Conservation (phyloP, 2,113 vertebrate species). For the Oophaga pumilio region DNA sequence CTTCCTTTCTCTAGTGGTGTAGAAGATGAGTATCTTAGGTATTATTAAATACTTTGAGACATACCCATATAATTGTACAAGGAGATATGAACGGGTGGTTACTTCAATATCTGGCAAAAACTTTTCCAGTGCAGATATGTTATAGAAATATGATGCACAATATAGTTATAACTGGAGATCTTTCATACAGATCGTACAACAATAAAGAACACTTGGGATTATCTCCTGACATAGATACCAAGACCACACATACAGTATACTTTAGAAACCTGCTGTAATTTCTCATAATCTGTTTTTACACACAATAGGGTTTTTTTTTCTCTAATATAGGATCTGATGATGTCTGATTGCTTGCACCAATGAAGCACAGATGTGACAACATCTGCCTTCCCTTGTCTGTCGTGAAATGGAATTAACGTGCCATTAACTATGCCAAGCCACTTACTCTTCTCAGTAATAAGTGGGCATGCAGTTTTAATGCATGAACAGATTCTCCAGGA, state of each 20-base stretch:
- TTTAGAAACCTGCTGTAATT: background rate
- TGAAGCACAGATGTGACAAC: conserved; percentile 45
- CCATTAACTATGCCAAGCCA: background rate
- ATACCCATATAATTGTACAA: background rate
- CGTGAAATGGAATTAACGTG: background rate
- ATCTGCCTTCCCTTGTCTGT: conserved; percentile 28
- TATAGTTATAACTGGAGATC: background rate
- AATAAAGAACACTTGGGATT: background rate
- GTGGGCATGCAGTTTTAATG: background rate
- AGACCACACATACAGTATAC: background rate
- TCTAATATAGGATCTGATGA: conserved; percentile 32
- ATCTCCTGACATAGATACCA: background rate
- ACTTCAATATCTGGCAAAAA: background rate
- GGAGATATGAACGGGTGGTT: background rate
- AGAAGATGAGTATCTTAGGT: background rate
- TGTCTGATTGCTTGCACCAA: conserved; percentile 18
- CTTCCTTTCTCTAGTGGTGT: background rate
- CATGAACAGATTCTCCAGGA: background rate
- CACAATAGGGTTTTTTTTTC: background rate
- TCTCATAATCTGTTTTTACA: background rate
- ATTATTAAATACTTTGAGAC: background rate
- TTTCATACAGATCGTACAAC: no score
- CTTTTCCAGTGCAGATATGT: background rate
- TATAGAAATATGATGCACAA: background rate
- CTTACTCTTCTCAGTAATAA: conserved; percentile 2